Evolutionary conservation across 2,797 vertebrate species (phyloP), one percentile per base, ranked within the genome.

Genomic region (Pseudocheirus occidentalis): DNA sequence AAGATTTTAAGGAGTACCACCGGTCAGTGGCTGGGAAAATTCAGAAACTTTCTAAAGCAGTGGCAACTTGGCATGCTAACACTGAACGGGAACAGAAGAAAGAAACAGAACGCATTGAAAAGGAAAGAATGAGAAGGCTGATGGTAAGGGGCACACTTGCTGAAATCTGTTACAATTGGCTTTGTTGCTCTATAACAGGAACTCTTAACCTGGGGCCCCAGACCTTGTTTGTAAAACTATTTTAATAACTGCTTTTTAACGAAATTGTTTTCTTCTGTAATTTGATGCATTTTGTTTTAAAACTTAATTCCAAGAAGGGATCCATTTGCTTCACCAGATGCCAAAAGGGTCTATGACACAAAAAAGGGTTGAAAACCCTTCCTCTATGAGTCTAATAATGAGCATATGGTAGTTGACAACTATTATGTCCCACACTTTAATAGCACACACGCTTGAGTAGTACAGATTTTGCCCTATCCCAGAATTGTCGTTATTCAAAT

Each of bases 1-100:
- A 99, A 97, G 99, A 99, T 99, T 99, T 99, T 97, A 99, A 99
- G 95, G 99, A 99, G 92, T 99, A 99, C 96, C 99, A 99, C 97
- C 99, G 99, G 1, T 99, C 99, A 0, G 99, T 99, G 0, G 99
- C 99, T 0, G 99, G 99, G 6, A 99, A 99, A 98, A 99, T 99
- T 92, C 99, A 99, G 98, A 99, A 99, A 95, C 99, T 99, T 95
- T 99, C 99, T 94, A 99, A 99, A 98, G 99, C 99, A 0, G 99
- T 99, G 91, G 99, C 99, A 62, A 99, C 99, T 93, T 99, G 99
- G 99, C 99, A 99, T 95, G 99, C 99, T 95, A 99, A 99, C 98
- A 99, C 99, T 0, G 99, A 99, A 95, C 98, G 99, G 56, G 99
- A 99, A 55, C 99, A 99, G 98, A 99, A 99, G 97, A 99, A 99